phyloP scores from a whole-genome alignment of 2,797 vertebrate species.

The Enteromius radiatus region DNA sequence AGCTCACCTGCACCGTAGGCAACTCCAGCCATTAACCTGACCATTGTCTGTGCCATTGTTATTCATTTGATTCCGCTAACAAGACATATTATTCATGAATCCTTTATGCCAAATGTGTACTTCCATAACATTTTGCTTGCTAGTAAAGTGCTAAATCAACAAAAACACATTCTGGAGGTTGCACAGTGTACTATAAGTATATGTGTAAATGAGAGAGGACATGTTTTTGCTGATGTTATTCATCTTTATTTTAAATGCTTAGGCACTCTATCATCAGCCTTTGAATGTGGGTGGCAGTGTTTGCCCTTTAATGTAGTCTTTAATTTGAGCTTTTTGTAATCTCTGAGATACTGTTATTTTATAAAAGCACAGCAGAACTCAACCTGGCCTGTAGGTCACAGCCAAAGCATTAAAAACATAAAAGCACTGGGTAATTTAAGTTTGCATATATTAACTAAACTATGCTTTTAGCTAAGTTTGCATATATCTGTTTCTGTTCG shows the following conservation, averaged over 20 bases:
- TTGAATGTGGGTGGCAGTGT: neutral
- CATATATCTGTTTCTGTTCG: constrained; percentile 8
- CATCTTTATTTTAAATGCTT: constrained; percentile 15
- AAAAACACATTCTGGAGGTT: constrained; percentile 23
- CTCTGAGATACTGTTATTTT: constrained; percentile 4
- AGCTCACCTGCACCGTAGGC: constrained; percentile 51
- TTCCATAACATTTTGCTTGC: constrained; percentile 21
- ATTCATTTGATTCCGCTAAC: constrained; percentile 38
- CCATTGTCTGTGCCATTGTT: constrained; percentile 40
- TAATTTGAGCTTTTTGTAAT: neutral
- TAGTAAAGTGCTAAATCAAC: constrained; percentile 25
- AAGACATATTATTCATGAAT: constrained; percentile 37
- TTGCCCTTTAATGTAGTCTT: constrained; percentile 9
- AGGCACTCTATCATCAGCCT: constrained; percentile 8
- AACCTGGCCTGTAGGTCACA: constrained; percentile 1
- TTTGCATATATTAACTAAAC: constrained; percentile 8
- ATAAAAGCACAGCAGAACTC: constrained; percentile 5
- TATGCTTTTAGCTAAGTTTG: neutral
- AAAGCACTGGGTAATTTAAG: neutral
- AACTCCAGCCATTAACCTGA: constrained; percentile 37
- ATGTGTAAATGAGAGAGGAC: constrained; percentile 7
- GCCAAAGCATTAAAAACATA: neutral
- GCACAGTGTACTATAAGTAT: constrained; percentile 1
- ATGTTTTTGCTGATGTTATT: neutral
- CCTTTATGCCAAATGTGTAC: neutral